Percentiles rank a stretch among this genome's conserved stretches.
Conservation (phyloP, 2,113 vertebrate genomes). For the Urocitellus parryii region DNA sequence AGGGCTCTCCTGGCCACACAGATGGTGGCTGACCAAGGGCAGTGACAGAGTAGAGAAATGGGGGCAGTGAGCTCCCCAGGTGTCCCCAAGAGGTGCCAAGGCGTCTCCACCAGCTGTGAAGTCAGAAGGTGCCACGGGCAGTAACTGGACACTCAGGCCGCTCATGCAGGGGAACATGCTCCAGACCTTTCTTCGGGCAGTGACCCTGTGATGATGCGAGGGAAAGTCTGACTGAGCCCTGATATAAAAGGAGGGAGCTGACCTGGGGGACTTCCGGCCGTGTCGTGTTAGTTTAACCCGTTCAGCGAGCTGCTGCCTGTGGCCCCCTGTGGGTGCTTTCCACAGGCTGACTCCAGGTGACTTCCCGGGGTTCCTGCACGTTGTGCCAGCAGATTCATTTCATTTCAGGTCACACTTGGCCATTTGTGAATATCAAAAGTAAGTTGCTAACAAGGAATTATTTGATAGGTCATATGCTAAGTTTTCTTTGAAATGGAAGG, state of each 20-base stretch:
- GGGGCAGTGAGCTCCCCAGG: too few species aligned
- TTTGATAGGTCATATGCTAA: not conserved
- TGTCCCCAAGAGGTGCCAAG: not conserved
- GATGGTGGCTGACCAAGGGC: too few species aligned
- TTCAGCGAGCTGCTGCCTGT: not conserved
- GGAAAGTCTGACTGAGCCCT: not conserved
- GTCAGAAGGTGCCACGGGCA: accelerated
- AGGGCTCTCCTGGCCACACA: too few species aligned
- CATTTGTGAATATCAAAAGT: not conserved
- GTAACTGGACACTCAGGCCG: accelerated
- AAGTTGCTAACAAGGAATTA: conserved; percentile 17
- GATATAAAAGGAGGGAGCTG: not conserved
- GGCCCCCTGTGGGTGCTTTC: not conserved
- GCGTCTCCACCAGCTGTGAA: not conserved
- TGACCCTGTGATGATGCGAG: not conserved
- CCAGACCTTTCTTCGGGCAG: not conserved
- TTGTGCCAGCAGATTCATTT: not conserved
- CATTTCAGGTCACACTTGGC: not conserved
- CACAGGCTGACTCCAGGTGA: not conserved
- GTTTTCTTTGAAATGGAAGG: conserved; percentile 40
- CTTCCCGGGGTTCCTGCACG: accelerated
- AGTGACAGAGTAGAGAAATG: not conserved
- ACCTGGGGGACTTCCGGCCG: not conserved
- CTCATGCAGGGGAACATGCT: not conserved
- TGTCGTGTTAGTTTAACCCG: not conserved